Evolutionary conservation across 2,888 invertebrate species (phyloP).

Genomic region (Meghimatium bilineatum): DNA sequence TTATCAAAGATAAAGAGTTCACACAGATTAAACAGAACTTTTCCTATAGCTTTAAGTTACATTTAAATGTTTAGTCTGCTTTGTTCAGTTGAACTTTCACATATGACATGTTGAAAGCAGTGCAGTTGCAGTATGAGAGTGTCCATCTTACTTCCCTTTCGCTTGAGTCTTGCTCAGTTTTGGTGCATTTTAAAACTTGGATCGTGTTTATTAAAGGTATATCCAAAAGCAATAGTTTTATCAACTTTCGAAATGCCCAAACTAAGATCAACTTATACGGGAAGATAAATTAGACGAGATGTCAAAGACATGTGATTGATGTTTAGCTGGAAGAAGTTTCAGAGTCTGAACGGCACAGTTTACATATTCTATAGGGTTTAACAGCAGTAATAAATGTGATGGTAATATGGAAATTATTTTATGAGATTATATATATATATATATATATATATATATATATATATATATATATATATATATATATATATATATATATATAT

Average conservation of each 20-base stretch:
- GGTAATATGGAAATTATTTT: too few relatives aligned
- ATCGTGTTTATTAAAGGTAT: background rate
- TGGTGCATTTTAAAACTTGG: conserved; percentile 9
- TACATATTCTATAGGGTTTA: background rate
- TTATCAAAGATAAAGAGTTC: too few relatives aligned
- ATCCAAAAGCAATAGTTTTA: background rate
- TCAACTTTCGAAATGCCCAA: conserved; percentile 26
- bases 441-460: too few relatives aligned
- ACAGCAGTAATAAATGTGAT: too few relatives aligned
- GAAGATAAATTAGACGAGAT: background rate
- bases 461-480: too few relatives aligned
- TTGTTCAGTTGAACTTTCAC: too few relatives aligned
- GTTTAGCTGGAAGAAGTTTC: background rate
- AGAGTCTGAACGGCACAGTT: background rate
- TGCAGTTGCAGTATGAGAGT: too few relatives aligned
- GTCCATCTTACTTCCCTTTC: background rate
- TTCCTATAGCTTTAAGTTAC: background rate
- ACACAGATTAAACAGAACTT: background rate
- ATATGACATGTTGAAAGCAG: too few relatives aligned
- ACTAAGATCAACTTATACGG: conserved; percentile 10
- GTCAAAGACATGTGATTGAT: background rate
- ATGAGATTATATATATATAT: too few relatives aligned
- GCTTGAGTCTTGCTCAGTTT: conserved; percentile 6
- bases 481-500: too few relatives aligned
- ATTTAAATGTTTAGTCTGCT: background rate